Conservation (phyloP, 2,888 invertebrate species). For the Ormyrus rosae region DNA sequence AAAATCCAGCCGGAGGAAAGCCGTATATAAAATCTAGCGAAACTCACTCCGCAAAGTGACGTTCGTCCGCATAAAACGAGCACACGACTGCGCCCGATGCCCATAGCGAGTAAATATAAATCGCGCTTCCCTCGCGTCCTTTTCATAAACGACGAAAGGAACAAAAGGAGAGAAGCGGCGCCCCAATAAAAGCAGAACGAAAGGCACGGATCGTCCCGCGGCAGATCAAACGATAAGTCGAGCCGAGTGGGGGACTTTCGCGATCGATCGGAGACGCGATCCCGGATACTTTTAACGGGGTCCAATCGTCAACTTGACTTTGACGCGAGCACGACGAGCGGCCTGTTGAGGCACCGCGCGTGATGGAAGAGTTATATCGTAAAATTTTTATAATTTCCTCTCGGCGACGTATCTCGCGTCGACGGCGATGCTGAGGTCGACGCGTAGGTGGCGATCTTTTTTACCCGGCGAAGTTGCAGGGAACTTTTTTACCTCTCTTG, state of each 20-base stretch:
- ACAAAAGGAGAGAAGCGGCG: not conserved
- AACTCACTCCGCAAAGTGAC: not conserved
- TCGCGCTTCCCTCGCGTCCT: not conserved
- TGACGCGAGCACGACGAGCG: not conserved
- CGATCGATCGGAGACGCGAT: not conserved
- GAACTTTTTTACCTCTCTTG: too few relatives aligned
- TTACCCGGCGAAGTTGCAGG: too few relatives aligned
- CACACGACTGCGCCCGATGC: not conserved
- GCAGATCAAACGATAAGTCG: not conserved
- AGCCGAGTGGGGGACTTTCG: too few relatives aligned
- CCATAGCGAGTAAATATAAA: not conserved
- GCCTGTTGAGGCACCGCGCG: not conserved
- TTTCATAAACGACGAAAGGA: not conserved
- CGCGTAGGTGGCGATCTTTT: too few relatives aligned
- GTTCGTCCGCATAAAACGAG: not conserved
- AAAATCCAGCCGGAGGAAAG: not conserved
- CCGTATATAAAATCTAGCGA: not conserved
- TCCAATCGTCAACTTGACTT: conserved; percentile 31
- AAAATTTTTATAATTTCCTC: conserved; percentile 16
- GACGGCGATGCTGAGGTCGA: too few relatives aligned
- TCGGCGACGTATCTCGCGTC: not conserved
- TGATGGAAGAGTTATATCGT: not conserved
- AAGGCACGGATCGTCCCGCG: not conserved
- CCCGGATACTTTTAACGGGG: conserved; percentile 6
- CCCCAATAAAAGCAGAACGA: not conserved